Evolutionary conservation across 2,113 vertebrate genomes (phyloP).

Genomic region (Heliornis fulica): DNA sequence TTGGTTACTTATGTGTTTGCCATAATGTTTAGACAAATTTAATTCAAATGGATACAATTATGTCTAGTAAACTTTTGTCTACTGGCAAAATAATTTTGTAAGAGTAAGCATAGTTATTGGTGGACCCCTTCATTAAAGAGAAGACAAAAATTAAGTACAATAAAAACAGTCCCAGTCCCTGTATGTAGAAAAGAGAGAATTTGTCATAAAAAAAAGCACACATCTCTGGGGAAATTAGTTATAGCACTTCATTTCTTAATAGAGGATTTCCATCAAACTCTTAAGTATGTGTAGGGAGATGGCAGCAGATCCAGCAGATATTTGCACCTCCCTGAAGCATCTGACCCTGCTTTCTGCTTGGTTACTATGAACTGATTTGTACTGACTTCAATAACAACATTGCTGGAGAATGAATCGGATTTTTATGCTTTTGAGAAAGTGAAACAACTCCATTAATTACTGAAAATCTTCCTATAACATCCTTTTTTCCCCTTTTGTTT

Average conservation of each 20-base stretch:
- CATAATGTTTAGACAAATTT: not conserved
- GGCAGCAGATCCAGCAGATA: not conserved
- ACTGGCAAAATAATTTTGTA: not conserved
- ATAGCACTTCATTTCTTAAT: not conserved
- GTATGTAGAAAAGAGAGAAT: not conserved
- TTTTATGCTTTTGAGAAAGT: not conserved
- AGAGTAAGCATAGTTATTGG: not conserved
- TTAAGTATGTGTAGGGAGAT: not conserved
- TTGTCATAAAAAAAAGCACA: not conserved
- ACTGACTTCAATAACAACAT: not conserved
- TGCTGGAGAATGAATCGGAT: not conserved
- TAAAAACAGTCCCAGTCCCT: not conserved
- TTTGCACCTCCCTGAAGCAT: not conserved
- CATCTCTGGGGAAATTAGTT: not conserved
- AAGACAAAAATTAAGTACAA: not conserved
- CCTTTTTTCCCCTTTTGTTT: too few species aligned
- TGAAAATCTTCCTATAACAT: not conserved
- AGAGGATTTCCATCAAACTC: not conserved
- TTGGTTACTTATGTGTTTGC: not conserved
- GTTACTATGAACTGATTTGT: not conserved
- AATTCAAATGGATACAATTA: not conserved
- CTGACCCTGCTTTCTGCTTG: not conserved
- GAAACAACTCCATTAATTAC: not conserved
- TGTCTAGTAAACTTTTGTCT: not conserved
- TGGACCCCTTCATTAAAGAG: not conserved